Conservation (phyloP, 2,797 vertebrate genomes). For the Clarias platycephalus region DNA sequence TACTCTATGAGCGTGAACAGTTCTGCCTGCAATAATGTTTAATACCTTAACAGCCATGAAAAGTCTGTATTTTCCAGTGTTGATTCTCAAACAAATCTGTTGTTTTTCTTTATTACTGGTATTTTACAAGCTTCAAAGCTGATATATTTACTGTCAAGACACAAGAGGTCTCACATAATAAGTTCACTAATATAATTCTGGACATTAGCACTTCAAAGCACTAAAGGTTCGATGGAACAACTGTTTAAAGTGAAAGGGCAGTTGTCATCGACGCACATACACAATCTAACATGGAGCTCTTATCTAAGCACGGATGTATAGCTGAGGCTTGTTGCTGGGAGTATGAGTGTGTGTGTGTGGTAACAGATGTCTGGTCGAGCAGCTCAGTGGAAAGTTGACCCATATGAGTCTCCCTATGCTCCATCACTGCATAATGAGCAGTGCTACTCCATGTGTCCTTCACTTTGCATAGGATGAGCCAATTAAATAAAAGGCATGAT, state of each 20-base stretch:
- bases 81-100: constrained; percentile 13
- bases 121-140: constrained; percentile 7
- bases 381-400: constrained; percentile 22
- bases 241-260: neutral
- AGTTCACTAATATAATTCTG: constrained; percentile 2
- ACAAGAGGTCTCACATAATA: neutral
- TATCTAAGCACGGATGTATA: constrained; percentile 8
- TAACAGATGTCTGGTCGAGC: constrained; percentile 32
- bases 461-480: neutral
- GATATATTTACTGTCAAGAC: neutral
- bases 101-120: neutral
- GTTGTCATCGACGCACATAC: neutral
- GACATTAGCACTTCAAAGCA: neutral
- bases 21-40: constrained; percentile 8
- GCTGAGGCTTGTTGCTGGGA: neutral
- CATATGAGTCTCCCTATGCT: neutral
- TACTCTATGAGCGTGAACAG: constrained; percentile 7
- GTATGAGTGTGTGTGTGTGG: neutral
- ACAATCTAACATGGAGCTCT: constrained; percentile 8
- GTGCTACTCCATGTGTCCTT: constrained; percentile 12
- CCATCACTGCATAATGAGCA: constrained; percentile 17
- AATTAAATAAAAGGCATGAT: neutral
- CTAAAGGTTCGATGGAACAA: neutral
- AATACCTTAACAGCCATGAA: constrained; percentile 20
- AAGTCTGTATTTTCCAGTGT: constrained; percentile 1